These are phyloP conservation scores for Vollenhovia emeryi DNA, from an alignment of 1,140 invertebrate genomes.

Conservation along the genomic window DNA sequence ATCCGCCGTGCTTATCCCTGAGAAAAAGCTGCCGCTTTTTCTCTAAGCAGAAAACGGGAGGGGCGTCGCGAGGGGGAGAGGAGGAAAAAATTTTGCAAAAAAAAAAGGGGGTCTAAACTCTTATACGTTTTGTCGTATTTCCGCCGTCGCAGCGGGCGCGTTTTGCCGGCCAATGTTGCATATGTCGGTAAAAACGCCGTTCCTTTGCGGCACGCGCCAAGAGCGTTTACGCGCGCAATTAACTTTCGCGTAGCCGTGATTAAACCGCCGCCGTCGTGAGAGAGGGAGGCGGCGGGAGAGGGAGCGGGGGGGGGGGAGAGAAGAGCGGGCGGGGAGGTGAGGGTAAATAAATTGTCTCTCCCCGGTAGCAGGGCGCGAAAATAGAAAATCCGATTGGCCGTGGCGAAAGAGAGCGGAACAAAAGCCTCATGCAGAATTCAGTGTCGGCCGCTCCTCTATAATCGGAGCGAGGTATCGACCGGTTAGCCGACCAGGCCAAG, in stretches of 20 bases:
- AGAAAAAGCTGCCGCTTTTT: neutral
- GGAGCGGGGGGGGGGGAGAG: too few species aligned
- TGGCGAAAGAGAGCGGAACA: constrained; percentile 74
- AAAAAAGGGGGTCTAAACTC: constrained; percentile 1
- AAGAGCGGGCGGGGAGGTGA: neutral
- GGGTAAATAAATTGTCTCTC: constrained; percentile 57
- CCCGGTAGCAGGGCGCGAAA: constrained; percentile 64
- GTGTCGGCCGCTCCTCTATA: constrained; percentile 76
- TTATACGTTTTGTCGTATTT: neutral
- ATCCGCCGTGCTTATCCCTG: neutral
- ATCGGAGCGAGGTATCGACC: constrained; percentile 75
- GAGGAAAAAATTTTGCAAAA: neutral
- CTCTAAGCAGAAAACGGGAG: neutral
- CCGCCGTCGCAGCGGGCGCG: neutral
- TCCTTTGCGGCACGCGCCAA: constrained; percentile 8
- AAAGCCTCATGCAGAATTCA: constrained; percentile 78
- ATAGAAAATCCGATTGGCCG: constrained; percentile 76
- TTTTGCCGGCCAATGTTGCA: constrained; percentile 13
- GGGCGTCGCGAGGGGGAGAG: neutral
- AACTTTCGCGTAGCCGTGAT: constrained; percentile 50
- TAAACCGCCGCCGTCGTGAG: neutral
- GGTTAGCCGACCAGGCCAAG: constrained; percentile 55
- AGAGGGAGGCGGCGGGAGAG: neutral
- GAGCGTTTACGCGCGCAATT: constrained; percentile 50
- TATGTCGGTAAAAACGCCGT: neutral